A percentile compares a stretch with the other conserved stretches of the same genome.
phyloP scores from a whole-genome alignment of 1,140 invertebrate species.

The Aphelinus atriplicis region DNA sequence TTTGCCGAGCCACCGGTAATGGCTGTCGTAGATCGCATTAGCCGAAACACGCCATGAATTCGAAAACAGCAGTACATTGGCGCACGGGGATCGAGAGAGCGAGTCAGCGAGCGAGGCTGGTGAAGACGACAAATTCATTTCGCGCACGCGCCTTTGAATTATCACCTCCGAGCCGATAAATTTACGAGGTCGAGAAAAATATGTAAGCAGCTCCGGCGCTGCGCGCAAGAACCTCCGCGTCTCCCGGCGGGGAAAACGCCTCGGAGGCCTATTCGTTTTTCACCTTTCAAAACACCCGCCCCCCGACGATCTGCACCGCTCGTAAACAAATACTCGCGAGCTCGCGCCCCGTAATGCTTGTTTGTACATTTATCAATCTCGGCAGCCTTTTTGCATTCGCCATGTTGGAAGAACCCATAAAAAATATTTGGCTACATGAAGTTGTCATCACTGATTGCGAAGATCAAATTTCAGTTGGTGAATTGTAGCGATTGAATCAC shows the following conservation, averaged over 20 bases:
- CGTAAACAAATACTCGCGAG: constrained; percentile 19
- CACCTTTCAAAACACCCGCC: constrained; percentile 27
- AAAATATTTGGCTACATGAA: too few relatives aligned
- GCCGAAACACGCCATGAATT: constrained; percentile 48
- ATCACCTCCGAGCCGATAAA: constrained; percentile 14
- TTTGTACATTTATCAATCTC: too few relatives aligned
- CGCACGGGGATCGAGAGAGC: neutral
- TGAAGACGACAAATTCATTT: constrained; percentile 37
- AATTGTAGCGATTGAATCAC: too few relatives aligned
- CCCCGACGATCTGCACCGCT: neutral
- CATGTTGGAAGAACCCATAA: too few relatives aligned
- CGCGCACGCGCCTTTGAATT: constrained; percentile 24
- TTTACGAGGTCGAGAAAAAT: constrained; percentile 22
- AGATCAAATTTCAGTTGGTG: too few relatives aligned
- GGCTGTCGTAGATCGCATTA: constrained; percentile 59
- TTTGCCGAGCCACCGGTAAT: constrained; percentile 60
- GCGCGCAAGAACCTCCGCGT: too few relatives aligned
- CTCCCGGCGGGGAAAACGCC: too few relatives aligned
- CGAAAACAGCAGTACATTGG: constrained; percentile 40
- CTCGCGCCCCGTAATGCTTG: too few relatives aligned
- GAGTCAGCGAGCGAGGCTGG: neutral
- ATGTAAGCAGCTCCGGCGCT: too few relatives aligned
- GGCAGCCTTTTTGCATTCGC: too few relatives aligned
- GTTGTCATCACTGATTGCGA: too few relatives aligned
- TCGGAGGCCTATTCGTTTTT: neutral